Evolutionary conservation across 2,888 invertebrate species (phyloP), one percentile per base, ranked within the genome.

Genomic region (Sarcophaga variegata): DNA sequence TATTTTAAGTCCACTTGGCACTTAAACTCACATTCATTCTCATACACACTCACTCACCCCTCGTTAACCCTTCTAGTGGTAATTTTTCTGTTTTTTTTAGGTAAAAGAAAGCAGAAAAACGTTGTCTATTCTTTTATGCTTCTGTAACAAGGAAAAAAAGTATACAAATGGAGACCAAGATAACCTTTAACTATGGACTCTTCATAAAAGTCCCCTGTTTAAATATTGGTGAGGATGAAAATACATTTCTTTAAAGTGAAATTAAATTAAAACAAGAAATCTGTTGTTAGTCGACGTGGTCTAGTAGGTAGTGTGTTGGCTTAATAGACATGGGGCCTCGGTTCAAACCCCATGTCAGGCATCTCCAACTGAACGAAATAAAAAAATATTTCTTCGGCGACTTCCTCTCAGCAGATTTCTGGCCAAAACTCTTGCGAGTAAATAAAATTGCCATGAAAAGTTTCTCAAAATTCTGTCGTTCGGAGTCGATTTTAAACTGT

Each of bases 41-140:
- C n/a, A 47, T 49, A 62, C 22, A 66, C 22, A 2, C 27, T 27
- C 20, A 27, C 54, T 47, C 10, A 25, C 12, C 59, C 12, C 54
- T 37, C 47, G 27, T 77, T 77, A 77, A 83, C 82, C 82, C 82
- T 83, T 77, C 82, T 66, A 66, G 77, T 77, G 77, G 71, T 83
- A 67, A 64, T 77, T 83, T 72, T 77, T 63, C 22, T n/a, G 60
- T 64, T 14, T 60, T 60, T 69, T 2, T 72, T 20, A 37, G 10
- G 2, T 17, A 54, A 54, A 17, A 14, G 54, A 54, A 54, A 54
- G 54, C 54, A 54, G 17, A 10, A 17, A 54, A 54, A 54, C 17
- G 54, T 54, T 66, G 17, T 64, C 12, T 74, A 71, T 82, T 70
- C 71, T 66, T 62, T 66, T 62, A 60, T 45, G 14, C 54, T 37